Evolutionary conservation across 2,113 vertebrate genomes (phyloP), one percentile per base, ranked within the genome.

Genomic region (Sinocyclocheilus anshuiensis): DNA sequence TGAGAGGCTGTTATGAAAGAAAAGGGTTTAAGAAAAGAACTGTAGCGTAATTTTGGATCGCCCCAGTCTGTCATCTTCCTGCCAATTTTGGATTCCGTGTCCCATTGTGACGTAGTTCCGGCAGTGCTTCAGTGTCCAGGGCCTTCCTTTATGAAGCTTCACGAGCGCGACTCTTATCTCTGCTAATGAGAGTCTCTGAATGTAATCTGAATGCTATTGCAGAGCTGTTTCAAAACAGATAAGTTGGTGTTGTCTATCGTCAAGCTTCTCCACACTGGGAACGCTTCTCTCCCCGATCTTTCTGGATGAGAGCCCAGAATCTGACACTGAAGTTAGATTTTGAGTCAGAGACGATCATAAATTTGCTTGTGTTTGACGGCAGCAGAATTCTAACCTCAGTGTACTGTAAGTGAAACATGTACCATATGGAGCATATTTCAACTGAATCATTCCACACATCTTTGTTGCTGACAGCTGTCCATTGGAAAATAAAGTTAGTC

Each of bases 221-320:
- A 24, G 55, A 81, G 67, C 45, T 75, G 42, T 77, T 88, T 80
- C 8, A 83, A 61, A 36, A 33, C 69, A 20, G 81, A 84, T 84
- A 89, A 84, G 67, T 63, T 81, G 59, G 45, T 65, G 72, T 85
- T 69, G 55, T 80, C 6, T 18, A 55, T 50, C 65, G 53, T 76
- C 67, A 67, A 36, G 55, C 33, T 82, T 77, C 50, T 88, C 33
- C 48, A 75, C 33, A 6, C 36, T 59, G 77, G 55, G 22, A 75
- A 5, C 4, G 11, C 6, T 15, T 88, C 45, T 75, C 11, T 15
- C 61, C 82, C 29, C 1, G 29, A 77, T 84, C 76, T 81, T 20
- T 6, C 59, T 89, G 77, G 85, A 87, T 29, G 71, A 45, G 22
- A 57, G 85, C 88, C 87, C 48, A 75, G 88, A 81, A 45, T 50